Conservation (phyloP, 1,140 invertebrate species). For the Cryptotermes secundus region DNA sequence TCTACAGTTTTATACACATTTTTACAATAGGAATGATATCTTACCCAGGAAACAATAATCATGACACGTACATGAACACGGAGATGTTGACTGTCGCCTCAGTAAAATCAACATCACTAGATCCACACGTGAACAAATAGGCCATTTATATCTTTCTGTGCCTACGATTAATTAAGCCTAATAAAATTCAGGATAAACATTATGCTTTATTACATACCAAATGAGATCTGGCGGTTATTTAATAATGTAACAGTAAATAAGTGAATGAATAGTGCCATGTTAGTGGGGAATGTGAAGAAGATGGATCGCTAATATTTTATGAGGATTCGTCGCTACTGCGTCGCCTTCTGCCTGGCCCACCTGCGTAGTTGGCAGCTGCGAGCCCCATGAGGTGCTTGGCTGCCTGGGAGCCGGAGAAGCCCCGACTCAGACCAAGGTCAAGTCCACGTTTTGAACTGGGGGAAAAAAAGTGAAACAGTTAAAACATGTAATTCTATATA, state of each 20-base stretch:
- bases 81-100: neutral
- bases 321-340: slow-evolving; percentile 48
- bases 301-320: neutral
- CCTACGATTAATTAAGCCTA: neutral
- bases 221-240: neutral
- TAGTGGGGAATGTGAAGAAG: neutral
- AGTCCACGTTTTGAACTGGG: slow-evolving; percentile 75
- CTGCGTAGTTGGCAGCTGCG: slow-evolving; percentile 82
- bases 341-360: slow-evolving; percentile 80
- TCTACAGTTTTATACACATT: neutral
- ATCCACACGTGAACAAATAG: neutral
- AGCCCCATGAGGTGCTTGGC: slow-evolving; percentile 88
- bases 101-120: neutral
- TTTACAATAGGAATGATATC: slow-evolving; percentile 3
- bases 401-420: slow-evolving; percentile 83
- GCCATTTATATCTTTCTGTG: neutral
- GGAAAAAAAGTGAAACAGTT: slow-evolving; percentile 32
- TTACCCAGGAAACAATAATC: neutral
- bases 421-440: slow-evolving; percentile 78
- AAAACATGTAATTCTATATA: no score
- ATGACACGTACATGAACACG: neutral
- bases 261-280: slow-evolving; percentile 1
- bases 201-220: neutral
- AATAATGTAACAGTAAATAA: neutral
- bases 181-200: neutral